Evolutionary conservation across 2,888 invertebrate species (phyloP).

Genomic region (Volucella inanis): DNA sequence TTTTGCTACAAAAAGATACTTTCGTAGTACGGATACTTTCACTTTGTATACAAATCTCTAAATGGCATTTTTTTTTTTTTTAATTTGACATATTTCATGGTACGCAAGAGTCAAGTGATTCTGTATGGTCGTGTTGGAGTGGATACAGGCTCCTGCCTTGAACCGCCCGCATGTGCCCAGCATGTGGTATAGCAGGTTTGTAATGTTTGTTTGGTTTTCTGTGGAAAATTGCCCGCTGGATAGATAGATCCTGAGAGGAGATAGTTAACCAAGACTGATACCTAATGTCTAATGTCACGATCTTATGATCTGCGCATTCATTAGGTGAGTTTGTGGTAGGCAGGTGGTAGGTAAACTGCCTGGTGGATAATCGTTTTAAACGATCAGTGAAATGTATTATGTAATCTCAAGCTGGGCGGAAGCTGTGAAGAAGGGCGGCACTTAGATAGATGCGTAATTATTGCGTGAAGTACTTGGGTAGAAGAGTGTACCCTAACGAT

Average conservation of each 20-base stretch:
- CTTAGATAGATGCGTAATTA: conserved; percentile 67
- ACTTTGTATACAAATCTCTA: conserved; percentile 63
- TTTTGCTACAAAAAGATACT: conserved; percentile 19
- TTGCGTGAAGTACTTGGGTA: conserved; percentile 51
- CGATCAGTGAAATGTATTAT: conserved; percentile 56
- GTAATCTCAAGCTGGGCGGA: conserved; percentile 63
- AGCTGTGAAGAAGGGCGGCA: conserved; percentile 56
- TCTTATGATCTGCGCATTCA: conserved; percentile 71
- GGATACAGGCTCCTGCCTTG: conserved; percentile 20
- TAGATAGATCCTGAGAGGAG: conserved; percentile 63
- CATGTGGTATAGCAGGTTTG: conserved; percentile 60
- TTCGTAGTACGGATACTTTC: conserved; percentile 46
- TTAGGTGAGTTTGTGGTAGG: conserved; percentile 58
- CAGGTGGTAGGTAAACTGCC: conserved; percentile 46
- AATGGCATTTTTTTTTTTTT: conserved; percentile 43
- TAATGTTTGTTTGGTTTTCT: conserved; percentile 29
- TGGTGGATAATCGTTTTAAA: conserved; percentile 49
- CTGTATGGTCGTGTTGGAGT: conserved; percentile 28
- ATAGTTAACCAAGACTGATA: conserved; percentile 40
- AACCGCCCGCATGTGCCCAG: neutral
- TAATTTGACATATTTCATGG: conserved; percentile 54
- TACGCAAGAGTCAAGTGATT: conserved; percentile 51
- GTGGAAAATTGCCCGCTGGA: conserved; percentile 61
- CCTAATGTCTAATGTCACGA: conserved; percentile 72
- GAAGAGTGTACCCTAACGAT: neutral